Evolutionary conservation across 2,797 vertebrate species (phyloP).

Genomic region (Phoebastria nigripes): DNA sequence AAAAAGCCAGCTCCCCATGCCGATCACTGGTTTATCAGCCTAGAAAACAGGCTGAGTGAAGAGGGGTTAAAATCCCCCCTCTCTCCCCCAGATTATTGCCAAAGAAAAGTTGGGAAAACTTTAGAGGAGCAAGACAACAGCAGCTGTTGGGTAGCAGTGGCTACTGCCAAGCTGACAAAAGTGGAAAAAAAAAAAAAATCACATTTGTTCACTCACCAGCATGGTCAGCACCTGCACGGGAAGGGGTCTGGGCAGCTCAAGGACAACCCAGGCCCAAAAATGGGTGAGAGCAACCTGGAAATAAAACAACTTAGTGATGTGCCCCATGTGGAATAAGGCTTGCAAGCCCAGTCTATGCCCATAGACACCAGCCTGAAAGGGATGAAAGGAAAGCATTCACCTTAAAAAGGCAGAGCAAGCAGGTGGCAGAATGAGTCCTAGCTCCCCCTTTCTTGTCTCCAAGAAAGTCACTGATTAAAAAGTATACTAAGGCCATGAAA

Average conservation of each 20-base stretch:
- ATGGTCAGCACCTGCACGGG: rapidly evolving
- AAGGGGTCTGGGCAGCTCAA: not conserved
- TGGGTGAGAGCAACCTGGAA: not conserved
- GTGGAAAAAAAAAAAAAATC: not conserved
- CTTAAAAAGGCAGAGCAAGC: not conserved
- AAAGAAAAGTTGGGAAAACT: not conserved
- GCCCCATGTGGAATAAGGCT: not conserved
- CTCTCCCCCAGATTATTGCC: not conserved
- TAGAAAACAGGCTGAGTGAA: not conserved
- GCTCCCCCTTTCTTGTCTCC: not conserved
- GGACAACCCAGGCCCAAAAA: not conserved
- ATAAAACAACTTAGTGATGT: not conserved
- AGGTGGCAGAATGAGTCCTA: not conserved
- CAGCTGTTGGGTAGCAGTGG: not conserved
- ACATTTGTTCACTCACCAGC: not conserved
- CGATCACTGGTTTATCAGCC: not conserved
- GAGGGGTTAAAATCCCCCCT: not conserved
- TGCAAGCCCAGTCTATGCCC: not conserved
- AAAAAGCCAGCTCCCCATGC: not conserved
- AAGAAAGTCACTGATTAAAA: not conserved
- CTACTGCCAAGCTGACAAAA: not conserved
- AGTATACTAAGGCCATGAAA: not conserved
- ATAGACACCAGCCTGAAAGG: not conserved
- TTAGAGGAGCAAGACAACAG: not conserved
- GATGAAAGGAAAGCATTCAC: not conserved